Percentiles rank a stretch among this genome's conserved stretches.
These are phyloP conservation scores for Eulemur albifrons DNA, from an alignment of 2,797 vertebrate genomes.

Conservation along the genomic window DNA sequence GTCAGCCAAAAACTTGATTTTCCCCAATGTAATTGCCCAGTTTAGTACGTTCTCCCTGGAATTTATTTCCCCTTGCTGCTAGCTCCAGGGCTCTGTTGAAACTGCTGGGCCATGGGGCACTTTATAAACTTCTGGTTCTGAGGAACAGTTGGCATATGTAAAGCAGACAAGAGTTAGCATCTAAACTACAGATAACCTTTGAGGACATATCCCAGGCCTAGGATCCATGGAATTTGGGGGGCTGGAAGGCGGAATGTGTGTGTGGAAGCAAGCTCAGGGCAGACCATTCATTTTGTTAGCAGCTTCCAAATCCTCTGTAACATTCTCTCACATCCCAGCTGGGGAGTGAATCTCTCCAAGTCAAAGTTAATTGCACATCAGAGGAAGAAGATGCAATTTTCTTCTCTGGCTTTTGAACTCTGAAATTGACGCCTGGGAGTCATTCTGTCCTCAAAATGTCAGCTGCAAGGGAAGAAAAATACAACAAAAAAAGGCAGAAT, in stretches of 20 bases:
- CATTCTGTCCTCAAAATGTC: conserved; percentile 66
- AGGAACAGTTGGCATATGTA: background rate
- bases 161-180: background rate
- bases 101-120: background rate
- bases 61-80: background rate
- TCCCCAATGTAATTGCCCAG: background rate
- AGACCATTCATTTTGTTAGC: background rate
- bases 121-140: background rate
- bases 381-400: conserved; percentile 59
- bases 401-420: conserved; percentile 57
- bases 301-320: conserved; percentile 7
- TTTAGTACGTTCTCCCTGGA: background rate
- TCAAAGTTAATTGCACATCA: conserved; percentile 58
- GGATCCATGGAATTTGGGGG: background rate
- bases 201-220: background rate
- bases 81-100: background rate
- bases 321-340: background rate
- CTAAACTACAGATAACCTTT: background rate
- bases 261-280: background rate
- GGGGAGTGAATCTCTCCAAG: conserved; percentile 36
- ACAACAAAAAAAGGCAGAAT: conserved; percentile 32
- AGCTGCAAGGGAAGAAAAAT: background rate
- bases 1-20: background rate
- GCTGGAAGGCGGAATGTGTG: background rate
- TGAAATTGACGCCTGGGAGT: conserved; percentile 46